phyloP scores from a whole-genome alignment of 2,888 invertebrate species.

The Pristionchus fissidentatus region DNA sequence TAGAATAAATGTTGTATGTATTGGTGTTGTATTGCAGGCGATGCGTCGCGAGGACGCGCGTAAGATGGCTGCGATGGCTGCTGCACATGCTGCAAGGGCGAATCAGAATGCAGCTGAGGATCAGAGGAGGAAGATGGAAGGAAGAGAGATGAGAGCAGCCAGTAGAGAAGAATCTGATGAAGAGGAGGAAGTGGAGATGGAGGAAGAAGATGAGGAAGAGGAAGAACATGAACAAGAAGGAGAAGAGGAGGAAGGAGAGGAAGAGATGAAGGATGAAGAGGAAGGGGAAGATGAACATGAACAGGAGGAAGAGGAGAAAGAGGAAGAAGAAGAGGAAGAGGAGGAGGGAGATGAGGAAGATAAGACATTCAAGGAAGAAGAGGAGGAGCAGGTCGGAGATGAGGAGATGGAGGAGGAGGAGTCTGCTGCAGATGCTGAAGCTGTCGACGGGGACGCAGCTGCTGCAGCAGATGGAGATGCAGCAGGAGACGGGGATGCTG shows the following conservation, averaged over 20 bases:
- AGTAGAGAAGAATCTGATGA: too few species aligned
- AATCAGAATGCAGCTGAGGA: too few species aligned
- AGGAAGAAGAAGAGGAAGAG: conserved; percentile 7
- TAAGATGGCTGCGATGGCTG: too few species aligned
- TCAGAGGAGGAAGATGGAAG: neutral
- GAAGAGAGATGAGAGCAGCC: too few species aligned
- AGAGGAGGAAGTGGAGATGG: too few species aligned
- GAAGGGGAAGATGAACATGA: conserved; percentile 42
- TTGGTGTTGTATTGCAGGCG: too few species aligned
- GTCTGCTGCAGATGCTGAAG: neutral
- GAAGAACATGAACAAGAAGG: conserved; percentile 26
- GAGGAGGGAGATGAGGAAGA: conserved; percentile 43
- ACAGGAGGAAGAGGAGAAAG: neutral
- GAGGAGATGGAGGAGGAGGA: neutral
- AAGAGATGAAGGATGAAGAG: conserved; percentile 46
- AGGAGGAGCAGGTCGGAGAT: neutral
- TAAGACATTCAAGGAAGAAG: conserved; percentile 34
- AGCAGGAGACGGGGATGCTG: neutral
- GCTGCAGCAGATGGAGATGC: neutral
- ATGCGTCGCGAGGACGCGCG: too few species aligned
- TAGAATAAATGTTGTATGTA: too few species aligned
- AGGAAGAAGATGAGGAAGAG: too few species aligned
- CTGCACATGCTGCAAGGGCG: too few species aligned
- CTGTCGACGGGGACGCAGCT: neutral
- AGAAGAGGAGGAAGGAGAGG: neutral